Evolutionary conservation across 1,140 invertebrate genomes (phyloP).

Genomic region (Galendromus occidentalis): DNA sequence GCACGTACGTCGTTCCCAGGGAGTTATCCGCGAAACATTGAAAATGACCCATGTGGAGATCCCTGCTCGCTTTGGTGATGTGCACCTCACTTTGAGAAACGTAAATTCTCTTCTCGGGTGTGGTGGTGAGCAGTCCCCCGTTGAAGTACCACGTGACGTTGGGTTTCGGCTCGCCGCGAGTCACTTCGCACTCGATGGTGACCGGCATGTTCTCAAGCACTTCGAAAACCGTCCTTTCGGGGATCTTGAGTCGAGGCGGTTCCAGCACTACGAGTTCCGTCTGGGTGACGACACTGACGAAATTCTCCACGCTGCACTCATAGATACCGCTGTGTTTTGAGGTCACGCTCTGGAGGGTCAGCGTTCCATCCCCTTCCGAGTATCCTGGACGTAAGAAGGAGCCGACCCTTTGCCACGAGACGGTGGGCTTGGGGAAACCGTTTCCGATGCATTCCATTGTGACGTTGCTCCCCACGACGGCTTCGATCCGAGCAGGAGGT

Average conservation of each 20-base stretch:
- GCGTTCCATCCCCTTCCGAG: constrained; percentile 9
- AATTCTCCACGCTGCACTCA: constrained; percentile 37
- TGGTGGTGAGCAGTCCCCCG: too few relatives aligned
- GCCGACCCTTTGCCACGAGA: constrained; percentile 36
- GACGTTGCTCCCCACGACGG: constrained; percentile 34
- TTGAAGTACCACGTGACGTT: too few relatives aligned
- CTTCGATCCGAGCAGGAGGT: constrained; percentile 15
- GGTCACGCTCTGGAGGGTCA: constrained; percentile 41
- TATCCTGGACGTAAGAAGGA: constrained; percentile 23
- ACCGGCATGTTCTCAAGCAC: too few relatives aligned
- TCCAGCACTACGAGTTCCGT: too few relatives aligned
- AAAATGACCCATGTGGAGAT: too few relatives aligned
- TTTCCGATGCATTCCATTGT: constrained; percentile 42
- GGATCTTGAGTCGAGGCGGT: too few relatives aligned
- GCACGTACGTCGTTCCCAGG: constrained; percentile 40
- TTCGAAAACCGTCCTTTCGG: background rate
- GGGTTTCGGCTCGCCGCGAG: too few relatives aligned
- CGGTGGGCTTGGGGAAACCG: constrained; percentile 36
- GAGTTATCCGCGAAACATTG: constrained; percentile 49
- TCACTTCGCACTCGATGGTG: too few relatives aligned
- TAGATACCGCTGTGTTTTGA: constrained; percentile 66
- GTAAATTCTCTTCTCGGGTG: too few relatives aligned
- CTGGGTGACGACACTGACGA: too few relatives aligned
- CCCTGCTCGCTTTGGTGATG: too few relatives aligned
- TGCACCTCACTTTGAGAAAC: too few relatives aligned